Evolutionary conservation across 2,113 vertebrate species (phyloP).

Genomic region (Aptenodytes forsteri): DNA sequence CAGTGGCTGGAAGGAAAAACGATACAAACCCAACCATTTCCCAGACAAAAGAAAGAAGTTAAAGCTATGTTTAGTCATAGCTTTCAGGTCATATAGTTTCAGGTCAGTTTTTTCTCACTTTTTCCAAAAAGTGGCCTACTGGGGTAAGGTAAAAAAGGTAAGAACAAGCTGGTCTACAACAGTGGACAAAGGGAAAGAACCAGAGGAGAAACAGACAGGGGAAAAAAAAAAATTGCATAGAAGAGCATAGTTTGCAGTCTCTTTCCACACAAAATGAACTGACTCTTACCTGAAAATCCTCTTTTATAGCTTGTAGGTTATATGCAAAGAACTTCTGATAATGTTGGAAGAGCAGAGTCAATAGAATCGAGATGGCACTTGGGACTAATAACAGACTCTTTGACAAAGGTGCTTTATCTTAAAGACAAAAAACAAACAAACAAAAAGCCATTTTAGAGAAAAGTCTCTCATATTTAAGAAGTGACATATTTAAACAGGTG

Average conservation of each 20-base stretch:
- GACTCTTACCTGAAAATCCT: slow-evolving; percentile 77
- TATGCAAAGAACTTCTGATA: slow-evolving; percentile 80
- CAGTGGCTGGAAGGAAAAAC: neutral
- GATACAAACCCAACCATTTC: neutral
- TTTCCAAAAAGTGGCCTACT: neutral
- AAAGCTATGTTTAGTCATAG: neutral
- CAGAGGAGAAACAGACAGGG: neutral
- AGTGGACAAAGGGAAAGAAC: neutral
- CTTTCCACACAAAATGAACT: neutral
- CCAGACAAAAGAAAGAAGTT: neutral
- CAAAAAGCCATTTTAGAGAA: neutral
- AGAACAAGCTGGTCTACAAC: neutral
- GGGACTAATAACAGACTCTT: slow-evolving; percentile 81
- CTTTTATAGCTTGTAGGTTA: slow-evolving; percentile 79
- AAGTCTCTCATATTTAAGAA: neutral
- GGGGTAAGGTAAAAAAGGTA: neutral
- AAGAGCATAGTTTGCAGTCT: neutral
- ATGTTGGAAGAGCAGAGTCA: slow-evolving; percentile 78
- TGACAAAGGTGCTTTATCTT: slow-evolving; percentile 84
- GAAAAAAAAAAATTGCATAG: neutral
- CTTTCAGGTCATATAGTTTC: neutral
- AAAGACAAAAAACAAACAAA: slow-evolving; percentile 35
- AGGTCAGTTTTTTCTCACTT: neutral
- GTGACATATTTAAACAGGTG: neutral
- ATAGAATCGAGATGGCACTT: slow-evolving; percentile 75